Percentiles rank a stretch among this genome's conserved stretches.
Conservation (phyloP, 2,113 vertebrate genomes). For the Cricetomys ansorgei region DNA sequence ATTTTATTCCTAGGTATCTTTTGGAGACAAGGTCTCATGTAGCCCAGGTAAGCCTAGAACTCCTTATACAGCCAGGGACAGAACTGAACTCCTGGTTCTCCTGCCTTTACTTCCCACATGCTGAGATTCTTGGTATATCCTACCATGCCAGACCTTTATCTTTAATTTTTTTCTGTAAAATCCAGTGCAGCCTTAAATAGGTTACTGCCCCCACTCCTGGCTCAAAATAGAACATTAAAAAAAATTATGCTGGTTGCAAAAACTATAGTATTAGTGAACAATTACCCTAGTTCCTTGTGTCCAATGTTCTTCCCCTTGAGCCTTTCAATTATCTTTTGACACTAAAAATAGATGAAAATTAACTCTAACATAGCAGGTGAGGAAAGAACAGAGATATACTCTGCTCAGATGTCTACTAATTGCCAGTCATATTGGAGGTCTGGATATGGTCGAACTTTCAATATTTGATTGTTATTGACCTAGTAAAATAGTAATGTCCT, state of each 20-base stretch:
- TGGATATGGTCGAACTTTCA: background rate
- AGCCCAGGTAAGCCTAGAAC: background rate
- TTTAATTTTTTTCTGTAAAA: constrained; percentile 11
- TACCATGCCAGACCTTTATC: too few species aligned
- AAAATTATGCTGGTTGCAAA: background rate
- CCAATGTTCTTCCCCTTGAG: background rate
- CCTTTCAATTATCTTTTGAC: background rate
- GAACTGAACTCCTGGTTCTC: too few species aligned
- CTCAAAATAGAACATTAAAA: background rate
- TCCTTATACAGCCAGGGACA: background rate
- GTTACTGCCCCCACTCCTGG: background rate
- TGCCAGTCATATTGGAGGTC: background rate
- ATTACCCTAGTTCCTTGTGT: background rate
- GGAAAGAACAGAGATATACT: background rate
- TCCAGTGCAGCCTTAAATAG: background rate
- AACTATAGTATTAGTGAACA: background rate
- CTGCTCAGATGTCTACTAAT: background rate
- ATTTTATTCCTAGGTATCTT: background rate
- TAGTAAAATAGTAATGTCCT: background rate
- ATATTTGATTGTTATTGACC: background rate
- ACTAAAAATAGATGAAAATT: background rate
- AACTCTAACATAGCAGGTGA: background rate
- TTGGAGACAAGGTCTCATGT: background rate
- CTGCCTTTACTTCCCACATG: background rate
- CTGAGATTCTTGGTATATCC: background rate